phyloP scores from a whole-genome alignment of 2,888 invertebrate genomes.

The Periphyllus acericola region DNA sequence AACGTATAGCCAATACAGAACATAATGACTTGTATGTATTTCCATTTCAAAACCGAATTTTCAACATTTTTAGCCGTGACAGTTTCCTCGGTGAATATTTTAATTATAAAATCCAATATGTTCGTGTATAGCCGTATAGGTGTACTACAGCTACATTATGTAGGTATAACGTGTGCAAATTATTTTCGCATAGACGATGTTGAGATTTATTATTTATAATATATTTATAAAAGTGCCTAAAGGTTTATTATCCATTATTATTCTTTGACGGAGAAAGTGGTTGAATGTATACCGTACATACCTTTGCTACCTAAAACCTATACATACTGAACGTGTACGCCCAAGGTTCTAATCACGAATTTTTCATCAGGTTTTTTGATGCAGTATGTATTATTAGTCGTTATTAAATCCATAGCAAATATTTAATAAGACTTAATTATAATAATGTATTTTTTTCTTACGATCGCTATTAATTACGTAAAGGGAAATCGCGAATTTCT shows the following conservation, averaged over 20 bases:
- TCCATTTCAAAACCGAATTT: neutral
- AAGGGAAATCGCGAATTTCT: conserved; percentile 28
- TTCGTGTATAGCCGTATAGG: neutral
- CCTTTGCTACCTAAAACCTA: neutral
- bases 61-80: neutral
- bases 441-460: neutral
- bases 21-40: neutral
- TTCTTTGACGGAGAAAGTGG: conserved; percentile 45
- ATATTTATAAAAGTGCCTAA: conserved; percentile 37
- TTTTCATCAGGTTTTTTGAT: conserved; percentile 35
- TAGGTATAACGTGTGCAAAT: neutral
- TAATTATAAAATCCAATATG: neutral
- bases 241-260: conserved; percentile 54
- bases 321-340: conserved; percentile 14
- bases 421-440: conserved; percentile 46
- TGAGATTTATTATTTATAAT: conserved; percentile 15
- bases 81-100: neutral
- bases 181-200: conserved; percentile 12
- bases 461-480: conserved; percentile 8
- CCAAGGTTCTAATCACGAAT: conserved; percentile 50
- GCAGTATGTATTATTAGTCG: conserved; percentile 30
- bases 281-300: neutral
- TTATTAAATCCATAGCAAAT: conserved; percentile 52
- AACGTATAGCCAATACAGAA: neutral
- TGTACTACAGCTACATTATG: neutral